phyloP scores from a whole-genome alignment of 1,140 invertebrate genomes.

The Drosophila tropicalis region DNA sequence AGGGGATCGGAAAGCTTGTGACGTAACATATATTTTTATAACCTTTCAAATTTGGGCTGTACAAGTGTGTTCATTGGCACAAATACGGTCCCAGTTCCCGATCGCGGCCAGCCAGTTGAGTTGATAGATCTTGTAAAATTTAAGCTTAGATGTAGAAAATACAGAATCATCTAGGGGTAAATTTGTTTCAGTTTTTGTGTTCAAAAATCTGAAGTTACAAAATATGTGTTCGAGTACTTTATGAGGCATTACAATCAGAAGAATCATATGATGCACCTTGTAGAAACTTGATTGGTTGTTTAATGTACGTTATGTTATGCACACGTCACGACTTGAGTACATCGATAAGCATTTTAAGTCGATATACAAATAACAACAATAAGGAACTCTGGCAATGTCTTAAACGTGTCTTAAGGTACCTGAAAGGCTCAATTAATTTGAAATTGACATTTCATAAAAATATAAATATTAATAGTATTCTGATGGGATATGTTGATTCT shows the following conservation, averaged over 20 bases:
- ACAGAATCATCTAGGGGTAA: no score
- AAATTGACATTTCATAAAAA: slow-evolving; percentile 31
- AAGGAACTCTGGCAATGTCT: slow-evolving; percentile 8
- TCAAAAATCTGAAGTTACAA: no score
- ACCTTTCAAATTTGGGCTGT: no score
- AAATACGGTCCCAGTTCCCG: no score
- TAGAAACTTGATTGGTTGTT: slow-evolving; percentile 8
- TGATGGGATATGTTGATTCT: slow-evolving; percentile 50
- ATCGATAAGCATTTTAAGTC: slow-evolving; percentile 2
- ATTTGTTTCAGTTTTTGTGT: no score
- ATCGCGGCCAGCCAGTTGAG: no score
- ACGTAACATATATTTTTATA: no score
- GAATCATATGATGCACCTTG: slow-evolving; percentile 1
- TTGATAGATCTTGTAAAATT: no score
- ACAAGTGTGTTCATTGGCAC: no score
- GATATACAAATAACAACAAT: background rate
- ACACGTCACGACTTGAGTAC: slow-evolving; percentile 2
- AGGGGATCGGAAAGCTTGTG: no score
- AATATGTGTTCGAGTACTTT: no score
- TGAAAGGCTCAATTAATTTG: slow-evolving; percentile 14
- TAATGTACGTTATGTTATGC: background rate
- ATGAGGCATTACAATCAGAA: background rate
- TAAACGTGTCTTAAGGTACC: background rate
- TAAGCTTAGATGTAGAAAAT: no score
- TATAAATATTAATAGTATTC: slow-evolving; percentile 21